phyloP scores from a whole-genome alignment of 2,797 vertebrate species.

The Falco berigora region DNA sequence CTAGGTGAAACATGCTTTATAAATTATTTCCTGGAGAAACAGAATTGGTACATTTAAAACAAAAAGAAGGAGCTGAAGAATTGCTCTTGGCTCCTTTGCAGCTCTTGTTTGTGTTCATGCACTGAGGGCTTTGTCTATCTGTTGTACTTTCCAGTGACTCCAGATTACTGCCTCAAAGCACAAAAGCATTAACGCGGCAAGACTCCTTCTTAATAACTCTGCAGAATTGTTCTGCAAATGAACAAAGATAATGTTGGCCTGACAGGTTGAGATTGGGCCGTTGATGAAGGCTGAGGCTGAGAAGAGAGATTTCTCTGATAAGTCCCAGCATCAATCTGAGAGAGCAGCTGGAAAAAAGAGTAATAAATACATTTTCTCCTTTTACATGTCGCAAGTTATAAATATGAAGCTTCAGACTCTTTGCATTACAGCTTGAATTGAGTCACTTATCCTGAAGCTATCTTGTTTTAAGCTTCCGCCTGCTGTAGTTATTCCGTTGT shows the following conservation, averaged over 20 bases:
- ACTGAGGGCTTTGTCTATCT: background rate
- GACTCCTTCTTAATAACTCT: slow-evolving; percentile 15
- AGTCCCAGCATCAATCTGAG: background rate
- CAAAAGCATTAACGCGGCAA: background rate
- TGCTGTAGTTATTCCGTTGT: background rate
- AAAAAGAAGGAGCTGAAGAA: background rate
- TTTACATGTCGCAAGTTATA: background rate
- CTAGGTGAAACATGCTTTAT: background rate
- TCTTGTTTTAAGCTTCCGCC: background rate
- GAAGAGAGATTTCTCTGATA: background rate
- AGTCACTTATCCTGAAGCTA: background rate
- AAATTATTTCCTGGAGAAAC: background rate
- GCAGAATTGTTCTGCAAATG: background rate
- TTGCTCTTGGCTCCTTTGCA: background rate
- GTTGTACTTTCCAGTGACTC: background rate
- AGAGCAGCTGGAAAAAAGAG: background rate
- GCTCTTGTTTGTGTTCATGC: background rate
- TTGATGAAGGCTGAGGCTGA: background rate
- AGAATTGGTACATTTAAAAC: background rate
- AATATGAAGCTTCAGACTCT: background rate
- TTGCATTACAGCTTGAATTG: background rate
- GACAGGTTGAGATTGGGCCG: background rate
- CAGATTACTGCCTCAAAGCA: slow-evolving; percentile 23
- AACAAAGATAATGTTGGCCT: background rate
- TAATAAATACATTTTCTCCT: background rate